phyloP scores from a whole-genome alignment of 2,113 vertebrate species.

The Progne subis region DNA sequence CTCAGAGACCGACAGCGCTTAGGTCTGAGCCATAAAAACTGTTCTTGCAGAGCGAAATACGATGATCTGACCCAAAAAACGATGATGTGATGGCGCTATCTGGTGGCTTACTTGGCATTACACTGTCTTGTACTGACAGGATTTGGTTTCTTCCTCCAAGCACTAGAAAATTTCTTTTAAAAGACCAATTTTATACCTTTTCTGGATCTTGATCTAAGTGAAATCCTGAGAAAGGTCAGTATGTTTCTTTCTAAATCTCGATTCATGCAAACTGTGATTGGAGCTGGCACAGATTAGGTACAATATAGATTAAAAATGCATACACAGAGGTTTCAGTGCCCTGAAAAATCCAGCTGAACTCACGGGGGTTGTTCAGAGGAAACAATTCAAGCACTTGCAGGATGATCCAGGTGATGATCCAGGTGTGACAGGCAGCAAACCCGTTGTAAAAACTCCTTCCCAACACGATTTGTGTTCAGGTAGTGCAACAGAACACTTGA shows the following conservation, averaged over 20 bases:
- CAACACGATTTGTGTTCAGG: fast-evolving
- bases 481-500: not conserved
- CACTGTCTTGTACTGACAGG: not conserved
- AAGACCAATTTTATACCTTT: not conserved
- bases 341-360: not conserved
- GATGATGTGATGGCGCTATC: constrained; percentile 27
- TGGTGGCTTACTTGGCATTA: not conserved
- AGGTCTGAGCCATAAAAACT: not conserved
- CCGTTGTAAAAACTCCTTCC: not conserved
- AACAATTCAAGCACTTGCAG: not conserved
- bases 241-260: not conserved
- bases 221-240: not conserved
- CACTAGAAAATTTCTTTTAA: not conserved
- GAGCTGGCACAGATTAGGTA: not conserved
- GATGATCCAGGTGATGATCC: not conserved
- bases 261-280: not conserved
- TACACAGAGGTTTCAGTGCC: fast-evolving
- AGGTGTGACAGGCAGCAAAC: not conserved
- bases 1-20: not conserved
- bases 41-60: not conserved
- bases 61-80: not conserved
- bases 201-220: not conserved
- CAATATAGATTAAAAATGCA: fast-evolving
- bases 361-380: not conserved
- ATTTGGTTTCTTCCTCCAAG: not conserved